Conservation (phyloP, 2,797 vertebrate species). For the Enteromius argenteus region DNA sequence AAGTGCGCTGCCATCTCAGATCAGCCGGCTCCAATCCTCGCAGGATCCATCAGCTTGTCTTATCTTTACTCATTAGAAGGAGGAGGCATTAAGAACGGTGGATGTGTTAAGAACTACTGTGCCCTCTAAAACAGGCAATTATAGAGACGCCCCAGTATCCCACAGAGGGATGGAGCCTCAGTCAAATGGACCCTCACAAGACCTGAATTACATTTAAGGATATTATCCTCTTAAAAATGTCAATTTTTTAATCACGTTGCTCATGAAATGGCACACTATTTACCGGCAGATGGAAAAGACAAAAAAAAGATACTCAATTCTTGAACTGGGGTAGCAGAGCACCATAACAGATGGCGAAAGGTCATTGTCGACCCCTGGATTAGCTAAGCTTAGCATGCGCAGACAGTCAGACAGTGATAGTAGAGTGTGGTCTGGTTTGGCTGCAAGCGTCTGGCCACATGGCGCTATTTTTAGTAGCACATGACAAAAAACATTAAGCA, state of each 20-base stretch:
- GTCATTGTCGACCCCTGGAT: conserved; percentile 47
- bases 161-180: conserved; percentile 16
- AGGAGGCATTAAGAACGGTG: conserved; percentile 42
- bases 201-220: conserved; percentile 18
- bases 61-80: conserved; percentile 61
- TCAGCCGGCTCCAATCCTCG: conserved; percentile 29
- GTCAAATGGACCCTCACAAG: conserved; percentile 37
- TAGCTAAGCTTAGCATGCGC: conserved; percentile 31
- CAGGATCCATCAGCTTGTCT: conserved; percentile 58
- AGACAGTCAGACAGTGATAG: conserved; percentile 34
- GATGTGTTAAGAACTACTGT: conserved; percentile 47
- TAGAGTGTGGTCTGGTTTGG: conserved; percentile 29
- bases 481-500: conserved; percentile 32
- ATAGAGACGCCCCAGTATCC: conserved; percentile 33
- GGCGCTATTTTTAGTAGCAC: conserved; percentile 46
- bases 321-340: conserved; percentile 15
- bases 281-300: conserved; percentile 10
- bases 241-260: conserved; percentile 4
- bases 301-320: conserved; percentile 13
- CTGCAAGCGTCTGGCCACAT: conserved; percentile 45
- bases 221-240: conserved; percentile 36
- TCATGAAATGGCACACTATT: conserved; percentile 5
- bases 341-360: conserved; percentile 56
- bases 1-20: conserved; percentile 12
- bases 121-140: conserved; percentile 60